These are phyloP conservation scores for Adelges cooleyi DNA, from an alignment of 1,140 invertebrate species.

Conservation along the genomic window DNA sequence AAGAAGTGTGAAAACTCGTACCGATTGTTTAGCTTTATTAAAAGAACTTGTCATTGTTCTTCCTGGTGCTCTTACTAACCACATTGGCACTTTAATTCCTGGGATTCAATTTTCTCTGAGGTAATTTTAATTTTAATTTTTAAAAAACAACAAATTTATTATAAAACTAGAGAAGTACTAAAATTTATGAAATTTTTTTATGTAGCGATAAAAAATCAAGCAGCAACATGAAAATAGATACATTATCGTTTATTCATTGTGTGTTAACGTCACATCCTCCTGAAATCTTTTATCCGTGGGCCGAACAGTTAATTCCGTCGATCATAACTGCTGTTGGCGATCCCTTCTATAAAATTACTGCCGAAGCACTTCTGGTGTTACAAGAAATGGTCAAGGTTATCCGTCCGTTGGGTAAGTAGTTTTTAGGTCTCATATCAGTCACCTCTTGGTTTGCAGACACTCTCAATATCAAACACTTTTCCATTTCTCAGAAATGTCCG, in stretches of 20 bases:
- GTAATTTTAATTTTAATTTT: conserved; percentile 37
- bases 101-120: conserved; percentile 83
- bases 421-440: too few relatives aligned
- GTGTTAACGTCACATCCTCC: conserved; percentile 72
- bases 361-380: conserved; percentile 82
- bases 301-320: conserved; percentile 71
- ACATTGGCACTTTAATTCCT: conserved; percentile 73
- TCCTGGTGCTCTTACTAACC: conserved; percentile 74
- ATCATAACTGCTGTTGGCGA: conserved; percentile 81
- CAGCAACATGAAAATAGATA: conserved; percentile 98
- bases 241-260: conserved; percentile 82
- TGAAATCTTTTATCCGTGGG: conserved; percentile 65
- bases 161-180: background rate
- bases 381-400: conserved; percentile 93
- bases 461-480: too few relatives aligned
- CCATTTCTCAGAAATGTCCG: background rate
- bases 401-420: conserved; percentile 58
- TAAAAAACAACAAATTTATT: too few relatives aligned
- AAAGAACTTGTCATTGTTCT: conserved; percentile 81
- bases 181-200: conserved; percentile 26
- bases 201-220: conserved; percentile 82
- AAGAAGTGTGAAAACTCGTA: conserved; percentile 84
- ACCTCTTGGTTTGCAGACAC: too few relatives aligned
- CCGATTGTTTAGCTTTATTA: conserved; percentile 81
- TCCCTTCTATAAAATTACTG: conserved; percentile 96